These are phyloP conservation scores for Pectinophora gossypiella DNA, from an alignment of 1,140 invertebrate genomes.

Conservation along the genomic window DNA sequence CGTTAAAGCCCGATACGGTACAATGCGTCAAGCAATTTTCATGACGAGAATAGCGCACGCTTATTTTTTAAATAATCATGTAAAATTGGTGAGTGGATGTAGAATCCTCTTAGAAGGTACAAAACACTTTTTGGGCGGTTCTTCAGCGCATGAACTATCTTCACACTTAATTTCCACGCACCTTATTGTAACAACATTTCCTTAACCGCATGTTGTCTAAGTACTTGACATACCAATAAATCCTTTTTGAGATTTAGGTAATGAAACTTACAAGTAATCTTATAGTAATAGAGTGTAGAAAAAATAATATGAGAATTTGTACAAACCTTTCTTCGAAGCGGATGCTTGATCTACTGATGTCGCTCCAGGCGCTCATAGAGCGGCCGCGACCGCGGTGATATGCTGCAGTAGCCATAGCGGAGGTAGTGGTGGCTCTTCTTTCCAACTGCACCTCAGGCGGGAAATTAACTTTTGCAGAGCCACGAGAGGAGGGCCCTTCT, in stretches of 20 bases:
- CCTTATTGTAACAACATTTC: background rate
- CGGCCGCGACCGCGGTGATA: slow-evolving; percentile 75
- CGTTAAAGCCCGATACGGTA: slow-evolving; percentile 19
- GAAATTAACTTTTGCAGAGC: slow-evolving; percentile 82
- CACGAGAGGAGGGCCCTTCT: slow-evolving; percentile 53
- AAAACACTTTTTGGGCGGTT: background rate
- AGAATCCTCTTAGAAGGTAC: slow-evolving; percentile 19
- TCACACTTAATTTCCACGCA: background rate
- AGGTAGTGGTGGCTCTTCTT: slow-evolving; percentile 75
- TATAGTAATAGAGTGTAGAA: slow-evolving; percentile 9
- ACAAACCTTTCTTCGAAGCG: slow-evolving; percentile 87
- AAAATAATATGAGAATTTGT: too few species aligned
- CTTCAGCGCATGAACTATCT: background rate
- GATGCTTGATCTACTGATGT: slow-evolving; percentile 87
- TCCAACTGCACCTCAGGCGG: slow-evolving; percentile 79
- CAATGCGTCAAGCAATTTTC: slow-evolving; percentile 33
- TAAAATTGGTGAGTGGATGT: slow-evolving; percentile 36
- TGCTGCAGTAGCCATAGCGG: slow-evolving; percentile 76
- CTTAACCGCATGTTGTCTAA: background rate
- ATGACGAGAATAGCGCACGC: slow-evolving; percentile 24
- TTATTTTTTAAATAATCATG: slow-evolving; percentile 15
- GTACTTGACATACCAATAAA: background rate
- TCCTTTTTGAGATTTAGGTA: background rate
- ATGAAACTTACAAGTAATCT: background rate
- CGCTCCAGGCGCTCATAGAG: slow-evolving; percentile 90